Evolutionary conservation across 2,888 invertebrate genomes (phyloP), one percentile per base, ranked within the genome.

Genomic region (Agonopterix subpropinquella): DNA sequence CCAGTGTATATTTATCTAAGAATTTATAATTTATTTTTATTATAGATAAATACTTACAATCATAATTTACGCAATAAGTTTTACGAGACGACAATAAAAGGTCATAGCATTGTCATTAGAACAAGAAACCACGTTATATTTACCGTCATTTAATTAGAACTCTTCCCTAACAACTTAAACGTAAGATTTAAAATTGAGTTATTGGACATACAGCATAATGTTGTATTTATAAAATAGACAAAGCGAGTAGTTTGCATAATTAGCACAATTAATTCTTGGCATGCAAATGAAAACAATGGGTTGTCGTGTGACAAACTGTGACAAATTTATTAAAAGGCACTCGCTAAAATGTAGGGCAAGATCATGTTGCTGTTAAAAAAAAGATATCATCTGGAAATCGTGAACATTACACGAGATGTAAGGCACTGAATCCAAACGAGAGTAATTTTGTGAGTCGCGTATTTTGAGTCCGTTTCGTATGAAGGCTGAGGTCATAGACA

Each of bases 251-350:
- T 74, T 67, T 70, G 65, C 70, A 74, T 79, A 73, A 76, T 73
- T 68, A 62, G 62, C 64, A 48, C 57, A 64, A 74, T 75, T 73
- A 72, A 56, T 55, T 49, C 56, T 61, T 58, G 64, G 65, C 71
- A 82, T 83, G 81, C 80, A 80, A 82, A 82, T 82, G 61, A 69
- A 28, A 70, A 80, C 79, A 83, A 82, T 83, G 55, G 78, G 46
- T 45, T 59, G 59, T 63, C 71, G 62, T 77, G 74, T 67, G 75
- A 80, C 77, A 78, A 66, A 61, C 69, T 39, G 39, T n/a, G 39
- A 39, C 39, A 39, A n/a, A 28, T 28, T 28, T 50, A 46, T 36
- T 36, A 43, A 28, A 28, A 28, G 28, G 28, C 37, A 51, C 41
- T 42, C 47, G n/a, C 15, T 35, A 47, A 47, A 36, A 28, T 28